Percentiles rank a stretch among this genome's conserved stretches.
Evolutionary conservation across 2,888 invertebrate species (phyloP).

Genomic region (Hypselothyrea guttata): DNA sequence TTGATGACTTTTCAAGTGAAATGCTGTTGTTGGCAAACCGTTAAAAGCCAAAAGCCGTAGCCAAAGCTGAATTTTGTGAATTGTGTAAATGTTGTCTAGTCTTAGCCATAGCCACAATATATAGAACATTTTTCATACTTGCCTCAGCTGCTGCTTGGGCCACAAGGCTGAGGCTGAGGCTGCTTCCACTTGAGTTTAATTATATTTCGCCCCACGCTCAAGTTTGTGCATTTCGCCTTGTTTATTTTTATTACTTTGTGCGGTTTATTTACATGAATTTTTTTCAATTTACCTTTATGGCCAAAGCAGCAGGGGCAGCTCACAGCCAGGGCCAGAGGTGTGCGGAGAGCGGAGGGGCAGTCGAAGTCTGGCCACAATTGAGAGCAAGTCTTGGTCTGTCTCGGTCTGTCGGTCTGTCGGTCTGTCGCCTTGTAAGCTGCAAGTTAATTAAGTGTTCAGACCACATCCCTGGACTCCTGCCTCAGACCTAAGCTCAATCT

Average conservation of each 20-base stretch:
- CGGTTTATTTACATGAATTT: slow-evolving; percentile 68
- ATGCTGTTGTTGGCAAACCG: too few relatives aligned
- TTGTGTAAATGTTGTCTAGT: too few relatives aligned
- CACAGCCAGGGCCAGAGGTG: not conserved
- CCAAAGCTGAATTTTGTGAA: not conserved
- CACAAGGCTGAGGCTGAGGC: not conserved
- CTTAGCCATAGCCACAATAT: not conserved
- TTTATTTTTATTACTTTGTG: slow-evolving; percentile 71
- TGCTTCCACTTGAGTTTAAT: slow-evolving; percentile 67
- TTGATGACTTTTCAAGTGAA: too few relatives aligned
- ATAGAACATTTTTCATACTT: not conserved
- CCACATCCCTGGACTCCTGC: too few relatives aligned
- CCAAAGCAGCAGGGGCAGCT: slow-evolving; percentile 18
- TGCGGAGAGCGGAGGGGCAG: not conserved
- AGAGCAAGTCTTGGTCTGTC: too few relatives aligned
- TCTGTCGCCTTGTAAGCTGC: slow-evolving; percentile 15
- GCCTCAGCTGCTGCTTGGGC: not conserved
- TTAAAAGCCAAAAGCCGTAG: too few relatives aligned
- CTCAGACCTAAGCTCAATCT: too few relatives aligned
- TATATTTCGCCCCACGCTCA: slow-evolving; percentile 59
- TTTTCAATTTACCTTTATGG: slow-evolving; percentile 75
- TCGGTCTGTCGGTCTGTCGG: too few relatives aligned
- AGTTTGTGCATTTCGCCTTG: slow-evolving; percentile 71
- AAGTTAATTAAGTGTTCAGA: slow-evolving; percentile 53
- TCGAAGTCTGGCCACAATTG: not conserved